Base-by-base conservation (phyloP, 2,797 vertebrate genomes). In the Lagorchestes hirsutus region DNA sequence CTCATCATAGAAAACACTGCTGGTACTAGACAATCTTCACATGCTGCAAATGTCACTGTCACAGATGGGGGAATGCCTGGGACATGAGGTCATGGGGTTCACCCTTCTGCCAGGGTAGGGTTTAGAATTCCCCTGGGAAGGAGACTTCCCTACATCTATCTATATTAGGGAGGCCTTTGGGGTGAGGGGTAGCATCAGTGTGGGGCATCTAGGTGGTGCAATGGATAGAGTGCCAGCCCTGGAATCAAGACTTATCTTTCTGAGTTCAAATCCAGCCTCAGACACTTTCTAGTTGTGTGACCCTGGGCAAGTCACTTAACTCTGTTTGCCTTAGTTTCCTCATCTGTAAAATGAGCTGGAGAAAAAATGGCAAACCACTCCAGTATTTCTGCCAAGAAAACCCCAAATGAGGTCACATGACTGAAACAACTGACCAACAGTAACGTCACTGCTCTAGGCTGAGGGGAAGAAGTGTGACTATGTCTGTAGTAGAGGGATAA, bases 11-110 rank as follows among this genome's bases (percentile, higher is more conserved):
- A 82, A 82, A 55, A 46, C n/a, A 0, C 14, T 29, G 92, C 90
- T n/a, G 31, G 90, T 5, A 0, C 28, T 9, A 90, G 92, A 92
- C 34, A n/a, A 62, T 87, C 28, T 55, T 31, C 56, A 13, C 50
- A 31, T 16, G 0, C 54, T 1, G 0, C 56, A 90, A 58, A 56
- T 40, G 55, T 62, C 93, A 34, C 0, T 0, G 40, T 6, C 16
- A 52, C 14, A 90, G 40, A 87, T 67, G 92, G 50, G 31, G 31
- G 59, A 82, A 54, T 92, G 91, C 93, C 93, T 31, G 34, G 93
- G 93, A 67, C 46, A 46, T 92, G 96, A 97, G 90, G 91, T 94
- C 95, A 58, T 74, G 74, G 90, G 28, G n/a, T 91, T 90, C 55
- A 9, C 34, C 50, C 31, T 40, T 50, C 54, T 87, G 54, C 92